phyloP scores from a whole-genome alignment of 2,888 invertebrate genomes.

The Adelognathus sp. region DNA sequence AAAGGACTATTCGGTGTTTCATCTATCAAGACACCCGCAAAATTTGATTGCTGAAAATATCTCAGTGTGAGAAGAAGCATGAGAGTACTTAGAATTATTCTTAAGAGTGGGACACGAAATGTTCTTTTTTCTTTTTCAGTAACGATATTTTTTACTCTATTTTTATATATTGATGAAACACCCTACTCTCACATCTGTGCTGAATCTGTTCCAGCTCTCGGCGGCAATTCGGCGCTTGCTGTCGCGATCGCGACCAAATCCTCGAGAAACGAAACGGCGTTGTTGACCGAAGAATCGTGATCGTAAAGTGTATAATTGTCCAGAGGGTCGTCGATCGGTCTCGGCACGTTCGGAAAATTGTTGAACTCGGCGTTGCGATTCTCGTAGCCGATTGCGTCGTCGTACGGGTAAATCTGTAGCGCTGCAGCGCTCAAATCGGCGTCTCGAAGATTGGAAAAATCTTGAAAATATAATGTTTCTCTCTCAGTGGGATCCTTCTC shows the following conservation, averaged over 20 bases:
- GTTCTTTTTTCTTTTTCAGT: too few relatives aligned
- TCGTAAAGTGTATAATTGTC: background rate
- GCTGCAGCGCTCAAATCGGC: background rate
- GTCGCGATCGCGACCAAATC: slow-evolving; percentile 1
- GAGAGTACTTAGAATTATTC: too few relatives aligned
- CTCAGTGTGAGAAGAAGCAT: too few relatives aligned
- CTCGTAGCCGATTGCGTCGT: slow-evolving; percentile 31
- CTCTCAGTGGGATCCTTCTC: background rate
- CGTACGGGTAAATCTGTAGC: slow-evolving; percentile 2
- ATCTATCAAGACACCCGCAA: background rate
- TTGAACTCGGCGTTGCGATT: background rate
- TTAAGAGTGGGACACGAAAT: too few relatives aligned
- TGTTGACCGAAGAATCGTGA: background rate
- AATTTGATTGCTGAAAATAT: too few relatives aligned
- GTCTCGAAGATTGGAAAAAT: background rate
- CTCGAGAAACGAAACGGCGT: background rate
- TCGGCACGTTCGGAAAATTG: background rate
- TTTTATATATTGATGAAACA: background rate
- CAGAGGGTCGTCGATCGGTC: background rate
- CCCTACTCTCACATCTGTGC: too few relatives aligned
- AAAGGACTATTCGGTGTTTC: too few relatives aligned
- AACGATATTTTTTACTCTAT: too few relatives aligned
- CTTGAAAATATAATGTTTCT: background rate
- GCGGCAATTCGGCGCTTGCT: background rate
- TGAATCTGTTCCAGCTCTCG: too few relatives aligned